Conservation (phyloP, 2,113 vertebrate species). For the Phoenicopterus ruber region DNA sequence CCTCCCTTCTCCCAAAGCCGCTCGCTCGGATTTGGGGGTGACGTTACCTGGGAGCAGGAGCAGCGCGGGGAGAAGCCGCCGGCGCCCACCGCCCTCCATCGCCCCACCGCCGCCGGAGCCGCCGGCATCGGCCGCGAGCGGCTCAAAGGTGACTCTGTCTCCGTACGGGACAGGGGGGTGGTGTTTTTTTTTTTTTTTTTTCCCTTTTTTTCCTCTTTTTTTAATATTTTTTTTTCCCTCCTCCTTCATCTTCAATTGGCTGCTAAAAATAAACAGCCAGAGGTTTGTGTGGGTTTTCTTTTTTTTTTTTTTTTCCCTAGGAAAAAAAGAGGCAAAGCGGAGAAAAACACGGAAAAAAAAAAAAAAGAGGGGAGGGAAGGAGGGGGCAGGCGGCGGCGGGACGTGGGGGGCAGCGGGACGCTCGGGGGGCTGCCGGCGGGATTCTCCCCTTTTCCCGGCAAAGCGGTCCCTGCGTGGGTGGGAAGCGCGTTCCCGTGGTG, state of each 20-base stretch:
- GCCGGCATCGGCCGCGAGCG: not conserved
- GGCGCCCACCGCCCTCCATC: not conserved
- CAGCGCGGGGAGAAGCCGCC: not conserved
- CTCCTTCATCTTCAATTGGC: too few relatives aligned
- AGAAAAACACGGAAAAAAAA: too few relatives aligned
- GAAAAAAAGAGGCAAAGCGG: too few relatives aligned
- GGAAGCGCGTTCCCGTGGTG: too few relatives aligned
- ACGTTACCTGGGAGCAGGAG: not conserved
- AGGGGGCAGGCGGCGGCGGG: not conserved
- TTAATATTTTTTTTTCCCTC: too few relatives aligned
- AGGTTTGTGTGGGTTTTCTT: too few relatives aligned
- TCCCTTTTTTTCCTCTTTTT: not conserved
- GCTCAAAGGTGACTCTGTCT: not conserved
- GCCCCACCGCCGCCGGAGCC: too few relatives aligned
- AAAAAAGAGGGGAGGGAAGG: not conserved
- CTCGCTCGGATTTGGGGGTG: not conserved
- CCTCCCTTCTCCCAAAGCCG: not conserved
- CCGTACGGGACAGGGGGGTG: too few relatives aligned
- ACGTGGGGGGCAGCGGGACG: not conserved
- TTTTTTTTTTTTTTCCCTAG: too few relatives aligned
- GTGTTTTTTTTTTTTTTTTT: not conserved
- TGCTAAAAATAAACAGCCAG: too few relatives aligned
- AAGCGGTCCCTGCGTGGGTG: accelerated
- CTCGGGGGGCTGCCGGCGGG: too few relatives aligned
- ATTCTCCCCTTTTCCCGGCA: not conserved